Evolutionary conservation across 2,113 vertebrate genomes (phyloP).

Genomic region (Zosterops pallidus): DNA sequence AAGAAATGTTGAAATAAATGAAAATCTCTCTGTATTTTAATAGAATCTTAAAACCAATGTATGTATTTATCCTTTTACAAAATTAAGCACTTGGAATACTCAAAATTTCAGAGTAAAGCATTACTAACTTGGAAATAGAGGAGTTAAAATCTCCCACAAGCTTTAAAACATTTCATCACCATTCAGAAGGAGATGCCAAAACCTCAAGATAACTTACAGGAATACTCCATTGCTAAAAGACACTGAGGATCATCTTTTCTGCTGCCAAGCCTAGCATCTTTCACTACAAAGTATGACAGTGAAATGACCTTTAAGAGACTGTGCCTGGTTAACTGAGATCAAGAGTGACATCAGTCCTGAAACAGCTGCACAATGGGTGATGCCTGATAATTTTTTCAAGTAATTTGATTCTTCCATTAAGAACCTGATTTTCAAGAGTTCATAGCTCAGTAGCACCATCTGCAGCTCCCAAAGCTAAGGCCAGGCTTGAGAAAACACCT

Average conservation of each 20-base stretch:
- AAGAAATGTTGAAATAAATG: background rate
- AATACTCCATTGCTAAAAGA: background rate
- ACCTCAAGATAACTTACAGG: background rate
- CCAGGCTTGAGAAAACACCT: background rate
- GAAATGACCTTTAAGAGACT: background rate
- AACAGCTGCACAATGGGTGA: background rate
- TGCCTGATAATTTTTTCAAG: background rate
- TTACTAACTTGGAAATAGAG: background rate
- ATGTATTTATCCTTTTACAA: background rate
- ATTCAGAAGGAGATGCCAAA: background rate
- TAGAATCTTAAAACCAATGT: background rate
- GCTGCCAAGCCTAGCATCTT: background rate
- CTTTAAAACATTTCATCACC: background rate
- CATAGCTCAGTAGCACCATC: slow-evolving; percentile 52
- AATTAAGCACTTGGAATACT: background rate
- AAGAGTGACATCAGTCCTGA: background rate
- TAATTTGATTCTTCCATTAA: background rate
- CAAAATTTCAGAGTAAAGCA: background rate
- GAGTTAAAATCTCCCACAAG: background rate
- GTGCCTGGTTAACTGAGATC: background rate
- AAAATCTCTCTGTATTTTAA: background rate
- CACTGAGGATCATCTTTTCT: background rate
- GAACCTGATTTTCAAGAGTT: background rate
- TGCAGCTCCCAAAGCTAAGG: background rate
- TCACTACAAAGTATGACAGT: background rate